Base-by-base conservation (phyloP, 2,113 vertebrate genomes). In the Leuciscus idus region DNA sequence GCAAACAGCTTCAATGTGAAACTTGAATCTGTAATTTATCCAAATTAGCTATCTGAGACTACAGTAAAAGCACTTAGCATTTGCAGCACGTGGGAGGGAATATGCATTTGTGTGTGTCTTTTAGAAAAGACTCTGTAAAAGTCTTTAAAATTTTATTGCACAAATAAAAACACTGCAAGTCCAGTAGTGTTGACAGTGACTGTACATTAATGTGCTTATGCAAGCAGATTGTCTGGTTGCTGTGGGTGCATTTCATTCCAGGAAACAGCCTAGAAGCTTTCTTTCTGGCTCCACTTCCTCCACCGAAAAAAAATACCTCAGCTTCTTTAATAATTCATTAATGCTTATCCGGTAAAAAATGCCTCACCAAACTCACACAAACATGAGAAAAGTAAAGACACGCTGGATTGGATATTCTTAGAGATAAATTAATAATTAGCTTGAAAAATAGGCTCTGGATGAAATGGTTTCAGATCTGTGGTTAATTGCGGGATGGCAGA, bases 171-270 rank as follows among this genome's bases (percentile, higher is more conserved):
- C 28, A 39, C 9, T 23, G 39, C 36, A 68, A 26, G 68, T 77
- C 62, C 84, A 55, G 39, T 55, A n/a, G 46, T 75, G 64, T 70
- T 55, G 75, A 77, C 75, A 70, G 74, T 81, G 68, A 64, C 85
- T 86, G 73, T 48, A 57, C 77, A 33, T 10, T 33, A 86, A 86
- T 86, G 68, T 86, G 85, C 85, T 86, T 86, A 82, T 74, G 68
- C 70, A 73, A 70, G 79, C 85, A 86, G 68, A 86, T 62, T 64
- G 36, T 81, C 30, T 43, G 66, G 48, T 48, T 72, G 62, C 72
- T 48, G 74, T 59, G 79, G 48, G 68, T 81, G 79, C 85, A 64
- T 75, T 86, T 70, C 55, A 86, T 73, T 81, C 39, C 55, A 73
- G 85, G 66, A 82, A 82, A 86, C 55, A 66, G 36, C 50, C 66